Conservation (phyloP, 2,888 invertebrate species). For the Horisme vitalbata region DNA sequence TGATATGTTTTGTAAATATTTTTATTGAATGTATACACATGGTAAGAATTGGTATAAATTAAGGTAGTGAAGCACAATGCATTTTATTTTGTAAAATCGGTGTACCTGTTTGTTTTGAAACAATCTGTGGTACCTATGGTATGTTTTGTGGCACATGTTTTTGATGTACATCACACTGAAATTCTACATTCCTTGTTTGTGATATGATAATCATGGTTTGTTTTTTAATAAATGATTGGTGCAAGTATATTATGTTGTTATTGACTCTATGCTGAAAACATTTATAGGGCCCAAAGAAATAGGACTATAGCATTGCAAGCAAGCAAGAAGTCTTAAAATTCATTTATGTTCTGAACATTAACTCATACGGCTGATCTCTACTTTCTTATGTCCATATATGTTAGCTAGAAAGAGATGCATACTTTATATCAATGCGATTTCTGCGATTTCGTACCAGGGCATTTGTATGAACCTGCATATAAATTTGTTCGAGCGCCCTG, state of each 20-base stretch:
- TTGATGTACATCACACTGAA: conserved; percentile 7
- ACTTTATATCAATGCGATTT: too few species aligned
- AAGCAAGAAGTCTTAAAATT: too few species aligned
- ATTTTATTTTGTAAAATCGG: conserved; percentile 17
- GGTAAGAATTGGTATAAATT: conserved; percentile 29
- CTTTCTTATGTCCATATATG: too few species aligned
- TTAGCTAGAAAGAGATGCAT: too few species aligned
- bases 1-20: conserved; percentile 51
- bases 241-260: conserved; percentile 25
- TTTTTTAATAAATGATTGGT: conserved; percentile 54
- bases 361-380: too few species aligned
- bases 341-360: too few species aligned
- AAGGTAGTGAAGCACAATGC: conserved; percentile 22
- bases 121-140: not conserved
- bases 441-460: too few species aligned
- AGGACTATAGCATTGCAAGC: too few species aligned
- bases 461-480: too few species aligned
- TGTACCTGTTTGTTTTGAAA: conserved; percentile 15
- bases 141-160: not conserved
- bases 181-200: conserved; percentile 49
- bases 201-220: conserved; percentile 49
- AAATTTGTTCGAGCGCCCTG: too few species aligned
- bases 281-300: too few species aligned
- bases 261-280: too few species aligned
- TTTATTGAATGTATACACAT: conserved; percentile 36